Percentiles rank a stretch among this genome's conserved stretches.
Conservation (phyloP, 2,113 vertebrate species). For the Ptyas mucosa region DNA sequence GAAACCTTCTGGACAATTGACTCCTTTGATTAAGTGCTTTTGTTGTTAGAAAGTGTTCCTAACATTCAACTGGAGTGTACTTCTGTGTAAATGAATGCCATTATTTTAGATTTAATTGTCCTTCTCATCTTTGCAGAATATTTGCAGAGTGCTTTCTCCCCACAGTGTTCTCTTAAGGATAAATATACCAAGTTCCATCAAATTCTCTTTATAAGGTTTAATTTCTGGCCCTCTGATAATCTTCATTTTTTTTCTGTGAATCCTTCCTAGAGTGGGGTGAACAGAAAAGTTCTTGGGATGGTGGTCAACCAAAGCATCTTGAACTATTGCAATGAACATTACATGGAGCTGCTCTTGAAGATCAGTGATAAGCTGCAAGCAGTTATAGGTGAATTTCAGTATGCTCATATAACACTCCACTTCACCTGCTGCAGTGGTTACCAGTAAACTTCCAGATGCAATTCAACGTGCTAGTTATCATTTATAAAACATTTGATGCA, state of each 20-base stretch:
- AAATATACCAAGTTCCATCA: neutral
- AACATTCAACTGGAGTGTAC: neutral
- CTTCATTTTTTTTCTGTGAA: neutral
- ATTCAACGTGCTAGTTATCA: neutral
- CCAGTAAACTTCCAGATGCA: neutral
- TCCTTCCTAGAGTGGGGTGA: neutral
- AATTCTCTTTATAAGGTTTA: neutral
- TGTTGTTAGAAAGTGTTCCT: neutral
- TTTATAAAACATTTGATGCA: neutral
- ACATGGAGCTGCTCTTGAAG: neutral
- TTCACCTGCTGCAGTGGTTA: neutral
- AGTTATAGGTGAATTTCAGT: neutral
- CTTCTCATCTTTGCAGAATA: neutral
- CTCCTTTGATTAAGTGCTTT: neutral
- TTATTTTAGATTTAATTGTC: neutral
- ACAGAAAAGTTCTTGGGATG: neutral
- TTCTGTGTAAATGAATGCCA: neutral
- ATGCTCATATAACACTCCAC: neutral
- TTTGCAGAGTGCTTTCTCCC: neutral
- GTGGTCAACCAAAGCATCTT: neutral
- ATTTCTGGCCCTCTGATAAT: neutral
- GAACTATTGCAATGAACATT: neutral
- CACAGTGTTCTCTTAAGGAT: neutral
- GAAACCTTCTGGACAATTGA: neutral
- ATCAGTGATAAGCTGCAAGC: neutral